phyloP scores from a whole-genome alignment of 2,797 vertebrate genomes.

The Alosa sapidissima region DNA sequence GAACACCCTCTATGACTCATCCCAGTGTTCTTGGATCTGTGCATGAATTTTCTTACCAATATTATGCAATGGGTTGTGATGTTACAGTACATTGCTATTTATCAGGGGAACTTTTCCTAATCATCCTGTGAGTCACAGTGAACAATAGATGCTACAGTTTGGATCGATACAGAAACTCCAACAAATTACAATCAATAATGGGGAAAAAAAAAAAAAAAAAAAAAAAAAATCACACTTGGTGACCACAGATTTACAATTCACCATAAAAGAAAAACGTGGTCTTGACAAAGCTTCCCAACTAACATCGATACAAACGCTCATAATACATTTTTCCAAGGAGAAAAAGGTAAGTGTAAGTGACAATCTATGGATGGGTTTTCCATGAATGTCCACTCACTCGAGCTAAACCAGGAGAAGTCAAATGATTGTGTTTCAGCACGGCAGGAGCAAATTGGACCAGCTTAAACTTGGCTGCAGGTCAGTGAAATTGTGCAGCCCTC shows the following conservation, averaged over 20 bases:
- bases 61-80: not conserved
- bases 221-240: not conserved
- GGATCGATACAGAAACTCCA: not conserved
- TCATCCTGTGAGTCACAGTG: not conserved
- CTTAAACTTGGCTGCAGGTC: conserved; percentile 51
- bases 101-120: not conserved
- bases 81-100: not conserved
- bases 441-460: conserved; percentile 47
- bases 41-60: not conserved
- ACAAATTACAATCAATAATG: not conserved
- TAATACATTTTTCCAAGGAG: not conserved
- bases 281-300: not conserved
- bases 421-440: conserved; percentile 24
- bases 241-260: not conserved
- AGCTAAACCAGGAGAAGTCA: conserved; percentile 47
- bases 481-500: conserved; percentile 41
- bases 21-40: not conserved
- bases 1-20: not conserved
- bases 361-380: not conserved
- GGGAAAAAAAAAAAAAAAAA: not conserved
- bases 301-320: not conserved
- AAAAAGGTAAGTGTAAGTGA: not conserved
- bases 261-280: not conserved
- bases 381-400: conserved; percentile 14
- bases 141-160: not conserved